phyloP scores from a whole-genome alignment of 2,888 invertebrate species.

The Leptopilina syphax region DNA sequence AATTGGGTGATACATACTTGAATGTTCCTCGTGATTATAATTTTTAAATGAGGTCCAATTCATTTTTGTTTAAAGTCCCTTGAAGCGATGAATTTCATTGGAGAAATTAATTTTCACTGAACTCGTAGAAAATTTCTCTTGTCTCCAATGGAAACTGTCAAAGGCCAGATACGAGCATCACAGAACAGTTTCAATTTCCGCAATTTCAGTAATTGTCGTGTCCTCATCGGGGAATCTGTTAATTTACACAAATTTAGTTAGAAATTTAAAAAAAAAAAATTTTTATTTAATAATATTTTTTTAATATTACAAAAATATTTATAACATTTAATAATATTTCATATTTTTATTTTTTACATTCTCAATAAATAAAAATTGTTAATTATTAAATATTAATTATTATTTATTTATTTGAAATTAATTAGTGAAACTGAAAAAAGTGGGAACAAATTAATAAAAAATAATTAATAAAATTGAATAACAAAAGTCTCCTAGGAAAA shows the following conservation, averaged over 20 bases:
- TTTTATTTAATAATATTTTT: not conserved
- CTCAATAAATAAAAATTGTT: too few relatives aligned
- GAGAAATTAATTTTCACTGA: conserved; percentile 44
- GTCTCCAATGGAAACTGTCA: conserved; percentile 55
- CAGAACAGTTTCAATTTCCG: conserved; percentile 96
- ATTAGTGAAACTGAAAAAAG: too few relatives aligned
- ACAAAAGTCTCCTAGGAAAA: too few relatives aligned
- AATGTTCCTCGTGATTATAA: not conserved
- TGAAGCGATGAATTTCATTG: conserved; percentile 31
- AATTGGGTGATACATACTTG: not conserved
- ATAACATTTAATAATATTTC: too few relatives aligned
- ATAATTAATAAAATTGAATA: too few relatives aligned
- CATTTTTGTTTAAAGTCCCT: not conserved
- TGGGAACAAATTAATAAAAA: too few relatives aligned
- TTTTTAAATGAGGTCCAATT: not conserved
- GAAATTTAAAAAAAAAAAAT: too few relatives aligned
- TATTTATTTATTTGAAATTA: too few relatives aligned
- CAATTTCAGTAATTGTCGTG: conserved; percentile 85
- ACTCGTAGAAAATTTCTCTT: conserved; percentile 46
- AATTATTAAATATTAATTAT: too few relatives aligned
- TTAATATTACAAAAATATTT: too few relatives aligned
- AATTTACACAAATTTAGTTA: not conserved
- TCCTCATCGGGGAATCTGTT: conserved; percentile 71
- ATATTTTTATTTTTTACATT: too few relatives aligned
- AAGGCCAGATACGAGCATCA: conserved; percentile 78